Evolutionary conservation across 1,140 invertebrate genomes (phyloP).

Genomic region (Macrobrachium rosenbergii): DNA sequence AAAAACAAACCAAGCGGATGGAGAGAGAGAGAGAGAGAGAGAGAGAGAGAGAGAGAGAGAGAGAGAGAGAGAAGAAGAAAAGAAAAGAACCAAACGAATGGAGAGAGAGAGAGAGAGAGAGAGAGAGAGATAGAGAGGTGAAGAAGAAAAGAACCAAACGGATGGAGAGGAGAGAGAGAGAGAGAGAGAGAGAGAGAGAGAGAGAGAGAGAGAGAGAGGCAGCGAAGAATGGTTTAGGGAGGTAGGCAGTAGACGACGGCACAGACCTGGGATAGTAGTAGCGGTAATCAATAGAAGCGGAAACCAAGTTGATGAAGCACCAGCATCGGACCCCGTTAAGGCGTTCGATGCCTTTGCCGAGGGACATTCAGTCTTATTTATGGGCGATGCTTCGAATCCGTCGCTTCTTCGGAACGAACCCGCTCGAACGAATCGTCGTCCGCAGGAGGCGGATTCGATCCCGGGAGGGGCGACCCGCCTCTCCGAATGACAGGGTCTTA

Average conservation of each 20-base stretch:
- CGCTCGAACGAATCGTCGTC: no score
- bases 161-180: not conserved
- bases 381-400: no score
- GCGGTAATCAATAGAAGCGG: constrained; percentile 55
- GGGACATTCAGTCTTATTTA: not conserved
- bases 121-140: not conserved
- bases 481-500: not conserved
- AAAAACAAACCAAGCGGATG: not conserved
- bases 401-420: no score
- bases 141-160: not conserved
- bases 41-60: not conserved
- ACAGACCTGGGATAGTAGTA: constrained; percentile 27
- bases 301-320: constrained; percentile 55
- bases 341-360: not conserved
- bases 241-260: constrained; percentile 1
- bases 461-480: no score
- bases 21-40: not conserved
- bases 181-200: not conserved
- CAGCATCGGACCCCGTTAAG: constrained; percentile 43
- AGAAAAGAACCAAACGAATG: not conserved
- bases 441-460: no score
- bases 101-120: not conserved
- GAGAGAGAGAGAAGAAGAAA: not conserved
- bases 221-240: constrained; percentile 25
- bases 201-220: not conserved